These are phyloP conservation scores for Camelus bactrianus DNA, from an alignment of 2,113 vertebrate genomes.

Conservation along the genomic window DNA sequence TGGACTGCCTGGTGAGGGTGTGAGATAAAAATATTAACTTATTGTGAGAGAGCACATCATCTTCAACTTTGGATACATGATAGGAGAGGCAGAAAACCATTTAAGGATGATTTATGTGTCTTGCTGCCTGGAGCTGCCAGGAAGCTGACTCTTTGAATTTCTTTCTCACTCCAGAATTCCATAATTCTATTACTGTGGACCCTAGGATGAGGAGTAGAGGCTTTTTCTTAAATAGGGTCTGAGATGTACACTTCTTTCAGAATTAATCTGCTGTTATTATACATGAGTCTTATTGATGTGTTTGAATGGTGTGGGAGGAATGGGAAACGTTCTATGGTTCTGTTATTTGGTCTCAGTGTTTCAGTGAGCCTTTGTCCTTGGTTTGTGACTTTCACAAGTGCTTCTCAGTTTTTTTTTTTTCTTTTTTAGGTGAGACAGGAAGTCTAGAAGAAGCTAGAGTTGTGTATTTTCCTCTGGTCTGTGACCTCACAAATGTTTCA, in stretches of 20 bases:
- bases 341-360: not conserved
- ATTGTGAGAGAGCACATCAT: conserved; percentile 49
- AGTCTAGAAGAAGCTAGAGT: not conserved
- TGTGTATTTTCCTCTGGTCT: not conserved
- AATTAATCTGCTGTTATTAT: not conserved
- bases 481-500: not conserved
- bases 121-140: not conserved
- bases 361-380: not conserved
- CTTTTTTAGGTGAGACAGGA: not conserved
- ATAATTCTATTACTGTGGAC: not conserved
- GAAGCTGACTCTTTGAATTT: conserved; percentile 26
- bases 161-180: conserved; percentile 44
- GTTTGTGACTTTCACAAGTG: not conserved
- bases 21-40: conserved; percentile 60
- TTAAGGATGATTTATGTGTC: conserved; percentile 56
- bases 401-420: not conserved
- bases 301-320: not conserved
- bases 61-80: conserved; percentile 58
- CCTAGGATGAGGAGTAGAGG: not conserved
- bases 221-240: not conserved
- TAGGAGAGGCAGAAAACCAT: conserved; percentile 36
- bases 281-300: not conserved
- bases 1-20: not conserved
- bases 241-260: not conserved
- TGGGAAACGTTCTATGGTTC: not conserved